These are phyloP conservation scores for Plagodis dolabraria DNA, from an alignment of 2,888 invertebrate species.

Conservation along the genomic window DNA sequence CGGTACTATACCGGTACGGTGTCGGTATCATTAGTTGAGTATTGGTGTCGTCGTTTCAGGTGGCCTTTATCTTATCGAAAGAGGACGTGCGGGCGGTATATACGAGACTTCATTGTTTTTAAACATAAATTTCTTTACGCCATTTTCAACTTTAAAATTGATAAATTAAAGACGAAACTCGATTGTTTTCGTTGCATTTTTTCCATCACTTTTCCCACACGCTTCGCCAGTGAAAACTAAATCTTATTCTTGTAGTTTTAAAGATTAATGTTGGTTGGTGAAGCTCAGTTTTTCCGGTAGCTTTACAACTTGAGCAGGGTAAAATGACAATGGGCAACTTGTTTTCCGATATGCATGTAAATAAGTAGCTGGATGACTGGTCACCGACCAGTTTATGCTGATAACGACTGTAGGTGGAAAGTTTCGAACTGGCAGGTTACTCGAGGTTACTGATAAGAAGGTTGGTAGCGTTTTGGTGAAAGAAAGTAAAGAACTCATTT, in stretches of 20 bases:
- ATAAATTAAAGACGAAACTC: constrained; percentile 26
- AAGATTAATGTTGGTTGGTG: constrained; percentile 46
- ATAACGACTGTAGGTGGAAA: constrained; percentile 54
- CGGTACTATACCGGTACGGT: constrained; percentile 62
- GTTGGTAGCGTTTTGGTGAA: constrained; percentile 12
- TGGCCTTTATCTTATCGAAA: constrained; percentile 83
- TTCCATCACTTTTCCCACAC: constrained; percentile 57
- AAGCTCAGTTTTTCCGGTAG: constrained; percentile 69
- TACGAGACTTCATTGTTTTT: constrained; percentile 70
- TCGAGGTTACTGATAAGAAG: constrained; percentile 35
- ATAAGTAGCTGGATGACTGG: constrained; percentile 79
- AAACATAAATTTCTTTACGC: constrained; percentile 42
- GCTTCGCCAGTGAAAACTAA: constrained; percentile 30
- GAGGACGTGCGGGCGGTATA: constrained; percentile 83
- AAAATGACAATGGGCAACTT: constrained; percentile 77
- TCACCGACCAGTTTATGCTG: constrained; percentile 69
- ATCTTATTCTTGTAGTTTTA: constrained; percentile 25
- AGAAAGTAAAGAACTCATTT: constrained; percentile 17
- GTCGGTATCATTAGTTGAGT: constrained; percentile 70
- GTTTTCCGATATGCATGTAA: constrained; percentile 80
- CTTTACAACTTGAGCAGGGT: constrained; percentile 65
- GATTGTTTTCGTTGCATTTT: constrained; percentile 37
- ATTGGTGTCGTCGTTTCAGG: constrained; percentile 79
- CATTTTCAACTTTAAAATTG: constrained; percentile 42
- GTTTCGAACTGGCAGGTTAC: constrained; percentile 36